phyloP scores from a whole-genome alignment of 2,113 vertebrate species.

The Hystrix cristata region DNA sequence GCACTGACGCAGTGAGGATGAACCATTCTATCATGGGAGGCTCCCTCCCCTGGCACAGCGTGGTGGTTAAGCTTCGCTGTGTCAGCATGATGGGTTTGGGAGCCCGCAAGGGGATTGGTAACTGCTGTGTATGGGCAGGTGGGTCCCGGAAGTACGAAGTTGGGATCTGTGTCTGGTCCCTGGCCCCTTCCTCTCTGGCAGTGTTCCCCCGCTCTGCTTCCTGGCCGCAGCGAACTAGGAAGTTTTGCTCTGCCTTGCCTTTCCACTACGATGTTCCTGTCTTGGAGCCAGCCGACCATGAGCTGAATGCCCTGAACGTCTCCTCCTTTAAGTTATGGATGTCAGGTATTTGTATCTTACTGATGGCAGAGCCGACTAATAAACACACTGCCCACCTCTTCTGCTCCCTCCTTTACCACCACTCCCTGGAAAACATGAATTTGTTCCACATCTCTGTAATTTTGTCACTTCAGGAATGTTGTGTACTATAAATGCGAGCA shows the following conservation, averaged over 20 bases:
- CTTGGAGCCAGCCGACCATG: background rate
- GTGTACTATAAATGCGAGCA: background rate
- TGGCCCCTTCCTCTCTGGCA: background rate
- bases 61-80: background rate
- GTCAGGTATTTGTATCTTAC: too few species aligned
- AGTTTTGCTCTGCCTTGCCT: background rate
- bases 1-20: too few species aligned
- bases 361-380: background rate
- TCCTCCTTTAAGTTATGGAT: background rate
- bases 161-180: background rate
- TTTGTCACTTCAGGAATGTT: background rate
- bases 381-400: background rate
- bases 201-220: background rate
- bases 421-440: background rate
- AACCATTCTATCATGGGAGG: background rate
- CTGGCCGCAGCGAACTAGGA: background rate
- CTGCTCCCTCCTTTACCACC: background rate
- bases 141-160: background rate
- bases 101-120: background rate
- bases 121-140: background rate
- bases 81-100: background rate
- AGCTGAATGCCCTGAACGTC: background rate
- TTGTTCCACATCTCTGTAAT: background rate
- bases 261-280: background rate
- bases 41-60: background rate